These are phyloP conservation scores for Alloplasta piceator DNA, from an alignment of 2,888 invertebrate genomes.

Conservation along the genomic window DNA sequence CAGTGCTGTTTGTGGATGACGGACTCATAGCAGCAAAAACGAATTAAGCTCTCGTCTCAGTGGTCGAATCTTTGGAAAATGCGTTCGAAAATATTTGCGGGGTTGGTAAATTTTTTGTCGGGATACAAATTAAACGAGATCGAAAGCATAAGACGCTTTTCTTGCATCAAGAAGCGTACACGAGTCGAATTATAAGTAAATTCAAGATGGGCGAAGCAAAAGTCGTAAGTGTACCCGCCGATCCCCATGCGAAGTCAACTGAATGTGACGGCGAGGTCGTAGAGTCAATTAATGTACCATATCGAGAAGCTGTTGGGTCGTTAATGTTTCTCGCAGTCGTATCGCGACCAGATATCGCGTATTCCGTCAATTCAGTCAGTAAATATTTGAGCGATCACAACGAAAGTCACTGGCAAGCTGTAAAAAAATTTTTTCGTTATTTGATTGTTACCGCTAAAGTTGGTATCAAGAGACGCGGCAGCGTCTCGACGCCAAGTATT, in stretches of 20 bases:
- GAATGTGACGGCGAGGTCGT: conserved; percentile 26
- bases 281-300: conserved; percentile 42
- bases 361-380: conserved; percentile 47
- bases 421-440: conserved; percentile 50
- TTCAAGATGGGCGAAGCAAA: conserved; percentile 65
- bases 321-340: conserved; percentile 55
- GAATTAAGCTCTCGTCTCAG: background rate
- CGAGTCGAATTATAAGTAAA: conserved; percentile 30
- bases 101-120: conserved; percentile 7
- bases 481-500: too few species aligned
- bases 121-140: conserved; percentile 16
- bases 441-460: conserved; percentile 43
- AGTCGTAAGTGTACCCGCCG: conserved; percentile 50
- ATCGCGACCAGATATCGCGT: conserved; percentile 53
- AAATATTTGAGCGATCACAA: conserved; percentile 38
- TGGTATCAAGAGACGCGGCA: too few species aligned
- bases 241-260: conserved; percentile 32
- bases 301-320: conserved; percentile 53
- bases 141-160: background rate
- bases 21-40: conserved; percentile 2
- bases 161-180: conserved; percentile 18
- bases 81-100: background rate
- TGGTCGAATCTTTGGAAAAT: background rate
- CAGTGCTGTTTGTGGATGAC: conserved; percentile 46
- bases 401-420: conserved; percentile 51